phyloP scores from a whole-genome alignment of 2,888 invertebrate genomes.

The Macroteleia sp. region DNA sequence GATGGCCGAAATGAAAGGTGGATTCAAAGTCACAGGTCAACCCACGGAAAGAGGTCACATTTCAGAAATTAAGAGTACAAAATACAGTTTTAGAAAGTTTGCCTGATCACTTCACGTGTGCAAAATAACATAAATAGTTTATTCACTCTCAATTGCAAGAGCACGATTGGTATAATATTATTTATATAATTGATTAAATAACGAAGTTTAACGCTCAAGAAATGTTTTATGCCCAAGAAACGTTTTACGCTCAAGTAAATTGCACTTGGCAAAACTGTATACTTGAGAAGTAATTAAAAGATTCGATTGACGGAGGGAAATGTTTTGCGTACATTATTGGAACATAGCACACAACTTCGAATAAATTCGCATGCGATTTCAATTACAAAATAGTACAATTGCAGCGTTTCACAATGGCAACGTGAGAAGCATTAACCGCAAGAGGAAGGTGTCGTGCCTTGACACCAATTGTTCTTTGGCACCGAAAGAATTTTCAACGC shows the following conservation, averaged over 20 bases:
- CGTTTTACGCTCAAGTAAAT: too few species aligned
- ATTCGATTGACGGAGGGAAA: too few species aligned
- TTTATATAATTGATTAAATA: too few species aligned
- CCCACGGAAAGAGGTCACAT: constrained; percentile 33
- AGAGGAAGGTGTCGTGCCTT: constrained; percentile 43
- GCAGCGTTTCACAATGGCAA: constrained; percentile 30
- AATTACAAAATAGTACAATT: constrained; percentile 40
- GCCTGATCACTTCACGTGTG: not conserved
- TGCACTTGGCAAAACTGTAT: too few species aligned
- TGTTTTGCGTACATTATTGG: too few species aligned
- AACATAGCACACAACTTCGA: not conserved
- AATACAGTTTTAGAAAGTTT: constrained; percentile 53
- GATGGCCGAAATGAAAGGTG: constrained; percentile 44
- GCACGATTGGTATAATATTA: too few species aligned
- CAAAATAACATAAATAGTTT: constrained; percentile 11
- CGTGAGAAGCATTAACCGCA: constrained; percentile 37
- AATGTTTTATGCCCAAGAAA: too few species aligned
- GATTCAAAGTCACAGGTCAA: constrained; percentile 44
- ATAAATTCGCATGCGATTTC: constrained; percentile 5
- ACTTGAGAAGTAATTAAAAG: too few species aligned
- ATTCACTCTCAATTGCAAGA: too few species aligned
- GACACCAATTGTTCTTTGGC: constrained; percentile 52
- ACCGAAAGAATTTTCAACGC: constrained; percentile 33
- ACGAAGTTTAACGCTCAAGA: too few species aligned
- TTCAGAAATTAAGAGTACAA: constrained; percentile 24